Evolutionary conservation across 2,888 invertebrate species (phyloP).

Genomic region (Dicycla oo): DNA sequence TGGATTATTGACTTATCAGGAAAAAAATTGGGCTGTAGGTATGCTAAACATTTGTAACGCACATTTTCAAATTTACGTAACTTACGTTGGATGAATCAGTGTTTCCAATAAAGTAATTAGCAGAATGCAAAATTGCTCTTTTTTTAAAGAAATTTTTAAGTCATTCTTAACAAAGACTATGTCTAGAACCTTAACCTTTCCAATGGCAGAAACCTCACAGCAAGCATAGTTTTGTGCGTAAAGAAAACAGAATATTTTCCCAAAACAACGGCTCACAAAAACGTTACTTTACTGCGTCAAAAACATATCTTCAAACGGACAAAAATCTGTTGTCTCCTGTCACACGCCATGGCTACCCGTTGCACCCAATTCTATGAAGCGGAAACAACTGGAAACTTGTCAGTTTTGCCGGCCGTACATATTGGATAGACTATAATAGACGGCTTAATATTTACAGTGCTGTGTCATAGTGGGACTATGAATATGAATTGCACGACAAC

Average conservation of each 20-base stretch:
- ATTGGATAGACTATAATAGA: conserved; percentile 41
- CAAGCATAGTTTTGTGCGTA: no score
- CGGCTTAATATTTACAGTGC: conserved; percentile 44
- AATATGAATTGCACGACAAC: conserved; percentile 18
- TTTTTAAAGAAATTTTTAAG: not conserved
- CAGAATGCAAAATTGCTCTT: not conserved
- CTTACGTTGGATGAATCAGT: not conserved
- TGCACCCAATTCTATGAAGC: conserved; percentile 25
- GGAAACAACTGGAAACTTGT: conserved; percentile 23
- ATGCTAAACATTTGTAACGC: no score
- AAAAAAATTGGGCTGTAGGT: not conserved
- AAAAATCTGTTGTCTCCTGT: conserved; percentile 17
- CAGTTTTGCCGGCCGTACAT: conserved; percentile 37
- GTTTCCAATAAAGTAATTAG: no score
- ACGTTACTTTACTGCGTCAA: not conserved
- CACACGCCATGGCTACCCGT: conserved; percentile 33
- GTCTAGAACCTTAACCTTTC: no score
- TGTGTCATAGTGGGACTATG: conserved; percentile 28
- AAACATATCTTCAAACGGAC: not conserved
- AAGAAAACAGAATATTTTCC: not conserved
- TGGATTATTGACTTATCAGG: not conserved
- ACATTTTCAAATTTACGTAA: no score
- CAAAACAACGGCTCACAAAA: not conserved
- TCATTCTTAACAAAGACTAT: not conserved
- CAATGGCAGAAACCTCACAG: not conserved